Base-by-base conservation (phyloP, 1,140 invertebrate genomes). In the Drosophila navojoa region DNA sequence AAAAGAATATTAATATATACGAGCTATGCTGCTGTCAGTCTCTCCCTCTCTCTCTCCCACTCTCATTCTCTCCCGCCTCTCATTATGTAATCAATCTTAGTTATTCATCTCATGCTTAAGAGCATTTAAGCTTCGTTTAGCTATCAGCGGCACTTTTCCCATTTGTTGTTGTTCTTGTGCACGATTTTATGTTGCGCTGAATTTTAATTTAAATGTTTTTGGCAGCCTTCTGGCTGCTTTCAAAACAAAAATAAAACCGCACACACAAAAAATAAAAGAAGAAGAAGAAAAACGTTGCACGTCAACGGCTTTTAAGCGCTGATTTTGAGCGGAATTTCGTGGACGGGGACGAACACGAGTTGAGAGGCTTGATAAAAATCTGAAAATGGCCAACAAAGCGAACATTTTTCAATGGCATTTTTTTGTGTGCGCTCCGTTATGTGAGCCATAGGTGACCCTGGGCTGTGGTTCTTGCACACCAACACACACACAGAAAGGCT, bases 191-290 rank as follows among this genome's bases (percentile, higher is more conserved):
- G 60, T 72, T 68, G 19, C 55, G 47, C 70, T 67, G 63, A 60
- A 89, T 89, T 89, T 89, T 89, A 89, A 89, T 89, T 89, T 89
- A 84, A 89, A 89, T 89, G 84, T 89, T 89, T 84, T 84, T 84
- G 84, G 84, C 84, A 89, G 84, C 73, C 66, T 75, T 85, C 77
- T 68, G 59, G 27, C 50, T 29, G 76, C 76, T 54, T 63, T 64
- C 70, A 72, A 70, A 62, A 38, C 35, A 38, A 38, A 38, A 38
- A 38, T 38, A 57, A 55, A 45, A 16, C 42, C 15, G 7, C 42
- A 54, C 53, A 45, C 29, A 29, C 47, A 35, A 49, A 67, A 35
- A 29, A 63, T 10, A 38, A 19, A 63, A 62, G 27, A 53, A 35
- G 38, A 67, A 35, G 22, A 63, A 13, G 38, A 19, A 63, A 62